A percentile compares a stretch with the other conserved stretches of the same genome.
Evolutionary conservation across 2,888 invertebrate genomes (phyloP).

Genomic region (Saturnia japonica): DNA sequence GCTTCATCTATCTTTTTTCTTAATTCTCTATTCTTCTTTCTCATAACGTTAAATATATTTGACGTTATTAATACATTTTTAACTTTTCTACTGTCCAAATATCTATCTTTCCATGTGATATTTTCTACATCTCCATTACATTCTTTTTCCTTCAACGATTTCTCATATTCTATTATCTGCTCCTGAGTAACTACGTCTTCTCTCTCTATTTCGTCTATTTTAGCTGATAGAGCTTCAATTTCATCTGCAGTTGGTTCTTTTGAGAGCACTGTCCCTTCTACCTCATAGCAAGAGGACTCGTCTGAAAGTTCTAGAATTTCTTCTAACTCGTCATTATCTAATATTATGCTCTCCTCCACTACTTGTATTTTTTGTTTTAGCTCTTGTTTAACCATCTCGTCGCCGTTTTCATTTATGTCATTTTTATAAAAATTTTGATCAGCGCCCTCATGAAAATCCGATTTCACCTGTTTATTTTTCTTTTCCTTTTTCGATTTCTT

Average conservation of each 20-base stretch:
- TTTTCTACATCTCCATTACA: constrained; percentile 36
- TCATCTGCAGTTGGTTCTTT: constrained; percentile 73
- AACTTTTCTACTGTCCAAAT: constrained; percentile 82
- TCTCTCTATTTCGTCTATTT: constrained; percentile 70
- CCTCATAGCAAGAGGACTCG: constrained; percentile 65
- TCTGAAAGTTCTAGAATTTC: constrained; percentile 70
- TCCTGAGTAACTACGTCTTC: constrained; percentile 55
- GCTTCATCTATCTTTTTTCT: constrained; percentile 65
- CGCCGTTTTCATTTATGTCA: background rate
- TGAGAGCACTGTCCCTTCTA: constrained; percentile 63
- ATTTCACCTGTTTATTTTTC: constrained; percentile 51
- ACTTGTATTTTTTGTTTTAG: background rate
- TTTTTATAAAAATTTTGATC: constrained; percentile 63
- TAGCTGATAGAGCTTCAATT: constrained; percentile 73
- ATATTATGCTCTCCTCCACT: constrained; percentile 11
- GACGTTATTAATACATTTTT: constrained; percentile 80
- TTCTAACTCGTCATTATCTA: constrained; percentile 46
- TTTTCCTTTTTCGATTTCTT: constrained; percentile 65
- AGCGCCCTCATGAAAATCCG: constrained; percentile 63
- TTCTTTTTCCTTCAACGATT: constrained; percentile 20
- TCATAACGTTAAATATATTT: constrained; percentile 81
- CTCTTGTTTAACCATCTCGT: constrained; percentile 18
- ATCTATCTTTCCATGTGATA: constrained; percentile 82
- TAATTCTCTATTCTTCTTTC: constrained; percentile 80
- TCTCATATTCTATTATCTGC: constrained; percentile 49